Percentiles rank a stretch among this genome's conserved stretches.
Evolutionary conservation across 2,113 vertebrate species (phyloP).

Genomic region (Thoracochromis brauschi): DNA sequence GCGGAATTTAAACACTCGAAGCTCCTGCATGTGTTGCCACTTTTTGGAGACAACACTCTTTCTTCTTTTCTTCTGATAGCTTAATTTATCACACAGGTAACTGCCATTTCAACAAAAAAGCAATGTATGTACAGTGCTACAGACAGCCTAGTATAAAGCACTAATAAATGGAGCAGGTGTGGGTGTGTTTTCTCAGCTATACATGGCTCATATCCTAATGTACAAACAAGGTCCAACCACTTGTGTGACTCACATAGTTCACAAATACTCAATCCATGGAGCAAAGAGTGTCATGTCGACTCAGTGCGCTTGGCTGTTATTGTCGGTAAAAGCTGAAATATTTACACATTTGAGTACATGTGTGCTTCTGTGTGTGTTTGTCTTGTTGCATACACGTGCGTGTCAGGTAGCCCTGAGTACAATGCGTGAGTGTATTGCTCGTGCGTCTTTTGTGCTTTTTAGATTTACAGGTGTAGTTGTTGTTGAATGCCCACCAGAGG

Average conservation of each 20-base stretch:
- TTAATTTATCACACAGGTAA: neutral
- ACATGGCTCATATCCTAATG: slow-evolving; percentile 52
- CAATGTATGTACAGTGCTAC: slow-evolving; percentile 33
- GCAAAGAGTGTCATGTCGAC: neutral
- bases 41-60: neutral
- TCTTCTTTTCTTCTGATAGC: neutral
- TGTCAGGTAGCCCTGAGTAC: slow-evolving; percentile 67
- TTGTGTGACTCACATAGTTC: neutral
- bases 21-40: neutral
- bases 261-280: slow-evolving; percentile 5
- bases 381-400: slow-evolving; percentile 1
- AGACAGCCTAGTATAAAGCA: slow-evolving; percentile 27
- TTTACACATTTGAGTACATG: slow-evolving; percentile 3
- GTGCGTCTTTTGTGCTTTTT: slow-evolving; percentile 61
- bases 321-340: neutral
- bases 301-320: slow-evolving; percentile 9
- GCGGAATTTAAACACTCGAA: neutral
- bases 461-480: neutral
- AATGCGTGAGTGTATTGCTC: slow-evolving; percentile 39
- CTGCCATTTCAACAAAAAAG: neutral
- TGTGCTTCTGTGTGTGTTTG: neutral
- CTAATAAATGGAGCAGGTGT: neutral
- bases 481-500: neutral
- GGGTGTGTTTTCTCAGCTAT: neutral
- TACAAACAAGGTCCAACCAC: slow-evolving; percentile 24